A percentile compares a stretch with the other conserved stretches of the same genome.
Conservation (phyloP, 2,888 invertebrate genomes). For the Suillia variegata region DNA sequence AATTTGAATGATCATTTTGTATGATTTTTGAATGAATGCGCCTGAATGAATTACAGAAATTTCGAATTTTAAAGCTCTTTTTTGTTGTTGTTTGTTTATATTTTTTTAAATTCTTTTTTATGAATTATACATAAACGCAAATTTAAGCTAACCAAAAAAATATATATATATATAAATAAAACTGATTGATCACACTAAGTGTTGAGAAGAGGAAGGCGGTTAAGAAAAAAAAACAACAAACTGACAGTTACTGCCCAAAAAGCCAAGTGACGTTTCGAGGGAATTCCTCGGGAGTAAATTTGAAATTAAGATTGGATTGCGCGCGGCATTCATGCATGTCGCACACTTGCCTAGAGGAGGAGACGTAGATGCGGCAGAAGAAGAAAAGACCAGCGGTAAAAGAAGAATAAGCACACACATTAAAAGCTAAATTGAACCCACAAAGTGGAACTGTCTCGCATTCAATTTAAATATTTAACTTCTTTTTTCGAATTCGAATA, state of each 20-base stretch:
- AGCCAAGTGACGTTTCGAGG: conserved; percentile 14
- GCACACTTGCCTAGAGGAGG: conserved; percentile 20
- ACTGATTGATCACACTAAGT: conserved; percentile 40
- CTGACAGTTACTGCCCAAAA: no score
- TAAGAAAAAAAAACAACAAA: not conserved
- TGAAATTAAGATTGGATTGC: conserved; percentile 41
- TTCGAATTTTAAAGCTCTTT: not conserved
- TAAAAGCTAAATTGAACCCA: no score
- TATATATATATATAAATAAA: conserved; percentile 10
- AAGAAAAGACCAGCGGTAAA: no score
- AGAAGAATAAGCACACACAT: no score
- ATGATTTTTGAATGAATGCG: conserved; percentile 31
- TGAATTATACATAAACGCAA: conserved; percentile 57
- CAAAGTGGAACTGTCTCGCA: conserved; percentile 15
- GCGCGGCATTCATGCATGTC: conserved; percentile 50
- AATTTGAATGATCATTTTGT: conserved; percentile 47
- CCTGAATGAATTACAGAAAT: conserved; percentile 50
- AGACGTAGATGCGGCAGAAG: not conserved
- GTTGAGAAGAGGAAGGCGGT: no score
- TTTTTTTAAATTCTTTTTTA: conserved; percentile 29
- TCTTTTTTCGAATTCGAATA: conserved; percentile 16
- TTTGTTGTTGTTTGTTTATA: not conserved
- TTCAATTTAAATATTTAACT: conserved; percentile 24
- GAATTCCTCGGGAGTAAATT: conserved; percentile 15
- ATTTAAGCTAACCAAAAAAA: conserved; percentile 25